Base-by-base conservation (phyloP, 2,888 invertebrate genomes). In the Oscheius sp. region DNA sequence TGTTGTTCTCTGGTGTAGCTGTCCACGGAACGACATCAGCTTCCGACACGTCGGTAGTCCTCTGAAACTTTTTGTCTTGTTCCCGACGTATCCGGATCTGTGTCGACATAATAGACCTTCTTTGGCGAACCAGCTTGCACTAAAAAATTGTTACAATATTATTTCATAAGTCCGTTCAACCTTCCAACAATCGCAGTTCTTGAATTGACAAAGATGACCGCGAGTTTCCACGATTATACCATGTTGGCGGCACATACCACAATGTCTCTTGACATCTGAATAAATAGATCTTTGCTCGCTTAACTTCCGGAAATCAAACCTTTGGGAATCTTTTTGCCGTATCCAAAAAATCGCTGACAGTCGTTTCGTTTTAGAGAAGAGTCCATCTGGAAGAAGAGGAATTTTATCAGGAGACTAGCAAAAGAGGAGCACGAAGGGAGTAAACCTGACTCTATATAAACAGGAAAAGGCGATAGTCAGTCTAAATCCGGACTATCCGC, bases 31-130 rank as follows among this genome's bases (percentile, higher is more conserved):
- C 68, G 8, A 82, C 71, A 68, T 82, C 82, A 20, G 82, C 82
- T 36, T 82, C 78, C 20, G 67, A 57, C 28, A 71, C 76, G 41
- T 78, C 78, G 24, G 73, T 78, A 49, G 82, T 82, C 0, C 82
- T 75, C 67, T 77, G 75, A 66, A 83, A 83, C 65, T 81, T 80
- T 38, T 82, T 82, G 70, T 83, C 84, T 71, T 84, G 84, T 61
- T 83, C 82, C 0, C 84, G 71, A 12, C 84, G 76, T 12, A 84
- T 72, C 24, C 82, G 78, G 69, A 84, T 84, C 68, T 84, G 84
- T 36, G 82, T 80, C 14, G 81, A 82, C 84, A 84, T 84, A 44
- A 84, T 82, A 62, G 72, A 72, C 5, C 84, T 75, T 8, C 84
- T 77, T 47, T 78, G 74, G 2, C 83, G 78, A 0, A 84, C 82